These are phyloP conservation scores for Paedocypris sp. DNA, from an alignment of 2,113 vertebrate genomes.

Conservation along the genomic window DNA sequence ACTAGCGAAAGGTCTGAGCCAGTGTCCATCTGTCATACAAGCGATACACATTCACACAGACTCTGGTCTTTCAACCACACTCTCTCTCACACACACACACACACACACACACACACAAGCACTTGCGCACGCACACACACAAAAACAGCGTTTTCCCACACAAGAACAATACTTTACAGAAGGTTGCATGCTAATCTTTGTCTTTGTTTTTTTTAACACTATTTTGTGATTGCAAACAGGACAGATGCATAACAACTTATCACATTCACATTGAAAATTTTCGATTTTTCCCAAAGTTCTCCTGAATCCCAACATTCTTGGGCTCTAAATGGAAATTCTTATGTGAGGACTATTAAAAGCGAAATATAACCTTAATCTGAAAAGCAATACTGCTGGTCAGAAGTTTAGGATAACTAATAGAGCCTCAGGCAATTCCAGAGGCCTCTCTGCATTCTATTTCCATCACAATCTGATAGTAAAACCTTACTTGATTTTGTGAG, in stretches of 20 bases:
- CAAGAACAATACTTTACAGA: too few relatives aligned
- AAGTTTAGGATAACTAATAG: conserved; percentile 55
- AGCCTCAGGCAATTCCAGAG: conserved; percentile 49
- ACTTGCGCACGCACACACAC: not conserved
- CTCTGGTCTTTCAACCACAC: not conserved
- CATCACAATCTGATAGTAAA: conserved; percentile 51
- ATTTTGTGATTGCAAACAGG: too few relatives aligned
- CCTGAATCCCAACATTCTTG: too few relatives aligned
- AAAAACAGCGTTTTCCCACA: too few relatives aligned
- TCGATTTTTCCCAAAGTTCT: too few relatives aligned
- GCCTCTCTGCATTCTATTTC: conserved; percentile 43
- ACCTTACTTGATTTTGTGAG: conserved; percentile 40
- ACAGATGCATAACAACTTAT: too few relatives aligned
- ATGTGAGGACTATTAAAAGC: too few relatives aligned
- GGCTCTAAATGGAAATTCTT: too few relatives aligned
- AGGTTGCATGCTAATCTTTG: too few relatives aligned
- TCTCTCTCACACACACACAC: not conserved
- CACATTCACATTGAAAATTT: too few relatives aligned
- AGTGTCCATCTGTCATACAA: conserved; percentile 34
- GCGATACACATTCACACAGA: conserved; percentile 7
- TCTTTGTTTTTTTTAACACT: too few relatives aligned
- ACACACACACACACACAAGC: not conserved
- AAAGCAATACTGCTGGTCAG: conserved; percentile 7
- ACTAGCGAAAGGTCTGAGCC: conserved; percentile 13
- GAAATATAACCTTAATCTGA: conserved; percentile 23